A percentile compares a stretch with the other conserved stretches of the same genome.
Conservation (phyloP, 2,113 vertebrate species). For the Acanthochromis polyacanthus region DNA sequence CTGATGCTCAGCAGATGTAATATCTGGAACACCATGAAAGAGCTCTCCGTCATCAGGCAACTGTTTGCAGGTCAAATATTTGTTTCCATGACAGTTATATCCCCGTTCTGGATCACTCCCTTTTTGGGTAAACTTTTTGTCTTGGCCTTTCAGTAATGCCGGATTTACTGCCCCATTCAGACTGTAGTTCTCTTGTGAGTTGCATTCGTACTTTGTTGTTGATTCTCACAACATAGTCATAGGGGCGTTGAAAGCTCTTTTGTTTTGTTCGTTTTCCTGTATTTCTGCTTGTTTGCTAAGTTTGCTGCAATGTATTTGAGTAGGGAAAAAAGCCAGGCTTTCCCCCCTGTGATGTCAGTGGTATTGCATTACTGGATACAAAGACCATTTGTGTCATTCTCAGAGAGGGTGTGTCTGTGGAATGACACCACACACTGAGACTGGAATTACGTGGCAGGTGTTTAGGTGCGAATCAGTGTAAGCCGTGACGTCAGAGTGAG, state of each 20-base stretch:
- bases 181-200: neutral
- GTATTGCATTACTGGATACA: conserved; percentile 15
- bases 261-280: neutral
- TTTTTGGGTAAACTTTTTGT: conserved; percentile 44
- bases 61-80: conserved; percentile 23
- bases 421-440: conserved; percentile 16
- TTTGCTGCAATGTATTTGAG: conserved; percentile 16
- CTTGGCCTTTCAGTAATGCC: neutral
- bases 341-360: conserved; percentile 37
- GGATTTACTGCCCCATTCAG: neutral
- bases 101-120: conserved; percentile 1
- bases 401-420: conserved; percentile 31
- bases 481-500: conserved; percentile 33
- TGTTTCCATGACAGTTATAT: conserved; percentile 18
- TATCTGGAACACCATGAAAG: conserved; percentile 17
- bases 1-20: conserved; percentile 33
- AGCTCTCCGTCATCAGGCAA: conserved; percentile 1
- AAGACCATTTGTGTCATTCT: conserved; percentile 18
- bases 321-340: neutral
- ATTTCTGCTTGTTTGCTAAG: neutral
- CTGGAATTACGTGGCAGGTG: conserved; percentile 9
- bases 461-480: conserved; percentile 8
- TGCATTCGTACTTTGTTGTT: conserved; percentile 15
- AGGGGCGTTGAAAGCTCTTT: neutral
- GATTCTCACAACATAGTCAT: conserved; percentile 27